Conservation (phyloP, 2,113 vertebrate species). For the Orthonyx spaldingii region DNA sequence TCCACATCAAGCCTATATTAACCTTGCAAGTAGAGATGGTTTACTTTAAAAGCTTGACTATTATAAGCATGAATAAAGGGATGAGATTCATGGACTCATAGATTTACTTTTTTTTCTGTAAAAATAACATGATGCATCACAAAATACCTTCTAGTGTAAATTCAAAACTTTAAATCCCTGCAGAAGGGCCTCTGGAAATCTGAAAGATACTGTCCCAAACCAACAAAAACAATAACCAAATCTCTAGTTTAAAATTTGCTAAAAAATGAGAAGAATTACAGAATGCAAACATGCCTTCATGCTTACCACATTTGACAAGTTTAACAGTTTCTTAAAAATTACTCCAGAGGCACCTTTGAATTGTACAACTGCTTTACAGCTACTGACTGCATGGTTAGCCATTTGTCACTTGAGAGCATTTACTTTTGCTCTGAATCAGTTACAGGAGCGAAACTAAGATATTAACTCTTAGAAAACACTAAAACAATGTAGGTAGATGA, state of each 20-base stretch:
- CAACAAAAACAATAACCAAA: background rate
- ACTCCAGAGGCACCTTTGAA: background rate
- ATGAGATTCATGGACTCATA: background rate
- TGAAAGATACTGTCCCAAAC: background rate
- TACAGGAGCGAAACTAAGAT: background rate
- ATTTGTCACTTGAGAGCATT: background rate
- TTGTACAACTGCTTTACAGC: background rate
- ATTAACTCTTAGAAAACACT: background rate
- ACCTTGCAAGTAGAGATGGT: background rate
- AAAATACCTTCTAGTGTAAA: background rate
- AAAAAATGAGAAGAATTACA: background rate
- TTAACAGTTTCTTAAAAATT: background rate
- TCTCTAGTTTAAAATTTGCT: background rate
- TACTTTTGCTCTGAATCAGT: background rate
- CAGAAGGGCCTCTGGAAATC: background rate
- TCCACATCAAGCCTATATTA: background rate
- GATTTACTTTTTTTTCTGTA: background rate
- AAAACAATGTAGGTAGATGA: background rate
- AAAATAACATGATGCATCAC: background rate
- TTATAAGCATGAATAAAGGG: background rate
- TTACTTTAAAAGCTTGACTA: background rate
- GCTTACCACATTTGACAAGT: background rate
- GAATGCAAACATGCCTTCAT: background rate
- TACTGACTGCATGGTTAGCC: background rate
- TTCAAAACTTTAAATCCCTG: background rate